A percentile compares a stretch with the other conserved stretches of the same genome.
Evolutionary conservation across 2,888 invertebrate species (phyloP).

Genomic region (Timema podura): DNA sequence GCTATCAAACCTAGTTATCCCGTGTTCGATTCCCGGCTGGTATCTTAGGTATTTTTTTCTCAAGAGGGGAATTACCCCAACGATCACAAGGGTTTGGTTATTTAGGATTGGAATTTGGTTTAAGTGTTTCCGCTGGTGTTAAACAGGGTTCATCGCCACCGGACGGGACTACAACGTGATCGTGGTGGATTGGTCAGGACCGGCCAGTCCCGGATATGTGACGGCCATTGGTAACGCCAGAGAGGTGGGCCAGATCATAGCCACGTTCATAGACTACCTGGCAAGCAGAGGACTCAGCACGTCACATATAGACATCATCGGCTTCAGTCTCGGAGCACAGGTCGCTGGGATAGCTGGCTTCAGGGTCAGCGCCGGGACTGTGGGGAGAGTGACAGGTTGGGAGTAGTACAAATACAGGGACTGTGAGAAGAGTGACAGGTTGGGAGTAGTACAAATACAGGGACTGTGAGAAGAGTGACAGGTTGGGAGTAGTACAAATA

Average conservation of each 20-base stretch:
- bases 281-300: background rate
- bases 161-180: constrained; percentile 2
- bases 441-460: too few species aligned
- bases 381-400: background rate
- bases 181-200: background rate
- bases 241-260: background rate
- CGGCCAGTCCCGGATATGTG: background rate
- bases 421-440: too few species aligned
- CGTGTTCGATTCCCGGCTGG: too few species aligned
- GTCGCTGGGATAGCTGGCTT: constrained; percentile 2
- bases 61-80: too few species aligned
- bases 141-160: background rate
- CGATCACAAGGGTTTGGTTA: too few species aligned
- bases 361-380: background rate
- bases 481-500: too few species aligned
- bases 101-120: too few species aligned
- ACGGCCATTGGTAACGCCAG: background rate
- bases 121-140: too few species aligned
- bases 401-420: too few species aligned
- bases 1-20: too few species aligned
- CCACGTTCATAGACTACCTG: background rate
- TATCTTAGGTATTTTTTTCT: too few species aligned
- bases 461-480: too few species aligned
- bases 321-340: background rate
- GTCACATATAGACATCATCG: background rate